Evolutionary conservation across 64 coral and sea anemone species (phyloP).

Genomic region (Montipora foliosa): DNA sequence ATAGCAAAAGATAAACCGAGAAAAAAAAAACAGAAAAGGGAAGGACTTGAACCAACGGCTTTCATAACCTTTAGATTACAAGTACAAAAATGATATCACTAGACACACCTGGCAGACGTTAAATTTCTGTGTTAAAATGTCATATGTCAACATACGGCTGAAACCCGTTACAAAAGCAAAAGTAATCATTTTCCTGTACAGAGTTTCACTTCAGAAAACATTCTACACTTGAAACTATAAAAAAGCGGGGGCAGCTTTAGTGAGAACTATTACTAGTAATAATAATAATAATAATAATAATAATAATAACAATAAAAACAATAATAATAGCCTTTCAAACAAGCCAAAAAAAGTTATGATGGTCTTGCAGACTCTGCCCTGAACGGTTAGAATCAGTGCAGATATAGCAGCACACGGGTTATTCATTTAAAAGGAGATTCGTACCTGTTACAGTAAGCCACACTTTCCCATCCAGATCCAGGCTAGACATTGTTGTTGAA

Average conservation of each 20-base stretch:
- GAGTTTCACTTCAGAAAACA: constrained; percentile 60
- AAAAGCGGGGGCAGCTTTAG: constrained; percentile 37
- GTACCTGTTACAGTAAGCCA: background rate
- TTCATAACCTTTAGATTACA: constrained; percentile 43
- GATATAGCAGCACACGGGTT: constrained; percentile 20
- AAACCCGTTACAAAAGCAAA: constrained; percentile 53
- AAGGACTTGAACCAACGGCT: constrained; percentile 31
- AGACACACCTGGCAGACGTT: too few species aligned
- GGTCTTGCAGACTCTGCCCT: constrained; percentile 10
- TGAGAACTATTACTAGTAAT: constrained; percentile 25
- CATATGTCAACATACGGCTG: too few species aligned
- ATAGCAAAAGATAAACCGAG: too few species aligned
- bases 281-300: background rate
- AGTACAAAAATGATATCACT: background rate
- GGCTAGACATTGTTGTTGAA: constrained; percentile 11
- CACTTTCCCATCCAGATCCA: constrained; percentile 21
- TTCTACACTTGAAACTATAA: constrained; percentile 60
- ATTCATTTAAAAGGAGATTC: background rate
- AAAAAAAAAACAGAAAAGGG: too few species aligned
- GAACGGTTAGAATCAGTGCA: constrained; percentile 18
- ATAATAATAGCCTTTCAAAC: constrained; percentile 8
- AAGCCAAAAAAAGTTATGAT: background rate
- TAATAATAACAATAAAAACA: background rate
- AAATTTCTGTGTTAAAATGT: too few species aligned
- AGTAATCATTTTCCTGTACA: constrained; percentile 59